Base-by-base conservation (phyloP, 2,797 vertebrate species). In the Phoebastria nigripes region DNA sequence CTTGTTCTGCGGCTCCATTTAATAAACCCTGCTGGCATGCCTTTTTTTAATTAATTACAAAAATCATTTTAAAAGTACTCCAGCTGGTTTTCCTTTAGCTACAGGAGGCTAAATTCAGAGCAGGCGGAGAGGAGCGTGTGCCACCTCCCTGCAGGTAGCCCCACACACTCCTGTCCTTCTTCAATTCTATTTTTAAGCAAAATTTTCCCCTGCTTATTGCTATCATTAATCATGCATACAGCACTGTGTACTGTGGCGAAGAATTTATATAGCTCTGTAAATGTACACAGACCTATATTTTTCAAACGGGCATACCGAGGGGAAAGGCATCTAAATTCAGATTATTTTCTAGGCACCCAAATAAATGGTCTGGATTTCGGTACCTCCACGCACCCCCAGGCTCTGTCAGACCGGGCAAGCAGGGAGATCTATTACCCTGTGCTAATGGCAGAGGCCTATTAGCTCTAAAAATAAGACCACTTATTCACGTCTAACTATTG, bases 191-290 rank as follows among this genome's bases (percentile, higher is more conserved):
- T 93, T 96, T 93, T 93, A 92, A 92, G 84, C 89, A 33, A 20
- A 62, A 44, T 93, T 84, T 84, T 67, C 59, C 88, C 81, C 71
- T 89, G 84, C 87, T 96, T 80, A 78, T 89, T 78, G 89, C 92
- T 94, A 5, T 37, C 87, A 58, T 95, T 96, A 95, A 95, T 96
- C 92, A 93, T 71, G 81, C 90, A 91, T 77, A 77, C 91, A 82
- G 82, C 87, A n/a, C 74, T 5, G 7, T 9, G 62, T 61, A 31
- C 35, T 6, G 49, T 5, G 26, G 41, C 31, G 3, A 47, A 28
- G 90, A 39, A 93, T 94, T 95, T 71, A 71, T 54, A 65, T 11
- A 70, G 73, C 71, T 16, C 80, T 82, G 46, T 44, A 90, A 87
- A 89, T 7, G 67, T 11, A 84, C 82, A 49, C 91, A 67, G 77